A percentile compares a stretch with the other conserved stretches of the same genome.
Conservation (phyloP, 2,888 invertebrate species). For the Brachynemurus nebulosus region DNA sequence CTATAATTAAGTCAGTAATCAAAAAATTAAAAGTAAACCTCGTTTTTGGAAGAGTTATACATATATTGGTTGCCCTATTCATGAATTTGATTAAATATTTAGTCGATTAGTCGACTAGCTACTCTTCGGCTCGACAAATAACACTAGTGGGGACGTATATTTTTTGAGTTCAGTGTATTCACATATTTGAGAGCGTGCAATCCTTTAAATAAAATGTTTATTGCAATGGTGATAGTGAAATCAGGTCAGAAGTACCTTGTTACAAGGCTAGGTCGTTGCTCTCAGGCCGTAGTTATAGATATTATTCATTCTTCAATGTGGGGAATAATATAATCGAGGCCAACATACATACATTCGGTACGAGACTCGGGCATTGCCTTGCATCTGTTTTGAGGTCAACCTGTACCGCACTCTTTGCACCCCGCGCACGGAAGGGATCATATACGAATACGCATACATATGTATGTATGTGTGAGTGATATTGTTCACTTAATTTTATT, state of each 20-base stretch:
- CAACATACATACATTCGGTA: conserved; percentile 4
- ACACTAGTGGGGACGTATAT: too few relatives aligned
- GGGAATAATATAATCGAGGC: conserved; percentile 8
- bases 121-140: too few relatives aligned
- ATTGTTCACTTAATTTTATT: too few relatives aligned
- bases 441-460: neutral
- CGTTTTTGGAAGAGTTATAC: too few relatives aligned
- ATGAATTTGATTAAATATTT: too few relatives aligned
- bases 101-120: too few relatives aligned
- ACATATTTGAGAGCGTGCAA: too few relatives aligned
- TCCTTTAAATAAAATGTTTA: too few relatives aligned
- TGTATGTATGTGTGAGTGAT: neutral
- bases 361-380: conserved; percentile 32
- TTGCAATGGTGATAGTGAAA: conserved; percentile 21
- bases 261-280: conserved; percentile 33
- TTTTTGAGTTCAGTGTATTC: too few relatives aligned
- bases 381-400: conserved; percentile 32
- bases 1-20: too few relatives aligned
- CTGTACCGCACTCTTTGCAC: conserved; percentile 1
- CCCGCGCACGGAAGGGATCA: neutral
- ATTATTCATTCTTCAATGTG: neutral
- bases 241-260: conserved; percentile 30
- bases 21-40: too few relatives aligned
- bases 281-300: conserved; percentile 13
- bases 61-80: too few relatives aligned